Conservation (phyloP, 2,797 vertebrate species). For the Epinephelus awoara region DNA sequence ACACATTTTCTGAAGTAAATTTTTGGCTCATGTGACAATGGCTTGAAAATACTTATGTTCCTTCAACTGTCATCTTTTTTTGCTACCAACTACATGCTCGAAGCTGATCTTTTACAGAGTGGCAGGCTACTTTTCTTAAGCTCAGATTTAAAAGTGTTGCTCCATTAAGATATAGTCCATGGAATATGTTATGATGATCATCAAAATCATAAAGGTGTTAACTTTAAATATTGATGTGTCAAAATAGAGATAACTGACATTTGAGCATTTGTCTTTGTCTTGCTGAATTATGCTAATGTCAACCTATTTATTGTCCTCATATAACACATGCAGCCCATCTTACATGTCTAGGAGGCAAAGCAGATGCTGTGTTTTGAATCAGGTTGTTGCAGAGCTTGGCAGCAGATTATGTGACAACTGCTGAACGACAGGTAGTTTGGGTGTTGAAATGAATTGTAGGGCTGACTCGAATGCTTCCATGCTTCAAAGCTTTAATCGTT, state of each 20-base stretch:
- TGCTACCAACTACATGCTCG: no score
- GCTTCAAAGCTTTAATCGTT: no score
- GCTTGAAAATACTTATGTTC: not conserved
- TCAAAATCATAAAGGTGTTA: not conserved
- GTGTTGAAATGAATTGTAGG: not conserved
- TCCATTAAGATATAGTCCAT: not conserved
- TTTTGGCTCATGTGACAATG: not conserved
- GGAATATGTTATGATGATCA: not conserved
- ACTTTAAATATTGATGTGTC: not conserved
- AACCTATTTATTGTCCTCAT: not conserved
- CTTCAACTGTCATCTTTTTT: not conserved
- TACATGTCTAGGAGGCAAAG: not conserved
- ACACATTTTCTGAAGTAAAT: not conserved
- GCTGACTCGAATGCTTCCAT: no score
- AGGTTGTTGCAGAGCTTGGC: constrained; percentile 7
- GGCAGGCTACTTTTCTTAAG: no score
- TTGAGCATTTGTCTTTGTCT: not conserved
- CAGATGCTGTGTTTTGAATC: not conserved
- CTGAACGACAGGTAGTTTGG: not conserved
- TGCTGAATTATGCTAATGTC: not conserved
- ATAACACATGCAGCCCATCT: not conserved
- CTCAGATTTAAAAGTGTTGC: no score
- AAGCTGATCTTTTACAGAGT: no score
- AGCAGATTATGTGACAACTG: not conserved
- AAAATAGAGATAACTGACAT: not conserved